A percentile compares a stretch with the other conserved stretches of the same genome.
Evolutionary conservation across 1,140 invertebrate genomes (phyloP).

Genomic region (Helicoverpa zea): DNA sequence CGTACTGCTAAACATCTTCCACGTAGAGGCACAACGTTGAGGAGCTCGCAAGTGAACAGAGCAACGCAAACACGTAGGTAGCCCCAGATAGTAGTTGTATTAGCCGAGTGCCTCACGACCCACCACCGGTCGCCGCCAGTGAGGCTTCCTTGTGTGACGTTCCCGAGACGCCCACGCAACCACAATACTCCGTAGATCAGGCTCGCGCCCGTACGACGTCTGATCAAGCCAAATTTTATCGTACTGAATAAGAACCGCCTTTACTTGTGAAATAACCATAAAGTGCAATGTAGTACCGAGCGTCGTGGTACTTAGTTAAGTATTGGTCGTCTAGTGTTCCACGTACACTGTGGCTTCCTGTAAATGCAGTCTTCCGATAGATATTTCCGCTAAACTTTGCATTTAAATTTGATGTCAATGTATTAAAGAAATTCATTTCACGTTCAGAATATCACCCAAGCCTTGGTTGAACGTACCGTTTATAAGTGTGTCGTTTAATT

Average conservation of each 20-base stretch:
- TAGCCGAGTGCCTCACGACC: constrained; percentile 67
- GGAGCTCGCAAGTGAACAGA: constrained; percentile 9
- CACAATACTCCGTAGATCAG: constrained; percentile 81
- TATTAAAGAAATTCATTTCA: constrained; percentile 58
- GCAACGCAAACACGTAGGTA: constrained; percentile 50
- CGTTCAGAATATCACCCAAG: constrained; percentile 38
- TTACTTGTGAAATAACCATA: constrained; percentile 77
- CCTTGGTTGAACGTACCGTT: constrained; percentile 42
- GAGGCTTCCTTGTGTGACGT: constrained; percentile 49
- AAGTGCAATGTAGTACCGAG: constrained; percentile 75
- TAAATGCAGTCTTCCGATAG: constrained; percentile 86
- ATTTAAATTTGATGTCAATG: constrained; percentile 80
- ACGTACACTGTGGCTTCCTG: constrained; percentile 84
- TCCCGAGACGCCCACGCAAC: constrained; percentile 56
- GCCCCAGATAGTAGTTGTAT: constrained; percentile 53
- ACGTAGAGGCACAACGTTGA: constrained; percentile 54
- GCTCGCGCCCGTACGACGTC: constrained; percentile 70
- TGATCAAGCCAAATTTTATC: constrained; percentile 83
- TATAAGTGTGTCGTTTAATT: constrained; percentile 35
- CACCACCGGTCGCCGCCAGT: constrained; percentile 44
- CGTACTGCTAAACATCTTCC: constrained; percentile 50
- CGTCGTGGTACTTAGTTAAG: constrained; percentile 80
- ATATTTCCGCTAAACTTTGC: constrained; percentile 82
- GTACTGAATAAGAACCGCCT: constrained; percentile 84
- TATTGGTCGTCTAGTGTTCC: constrained; percentile 80